These are phyloP conservation scores for Premnoplex brunnescens DNA, from an alignment of 2,797 vertebrate genomes.

Conservation along the genomic window DNA sequence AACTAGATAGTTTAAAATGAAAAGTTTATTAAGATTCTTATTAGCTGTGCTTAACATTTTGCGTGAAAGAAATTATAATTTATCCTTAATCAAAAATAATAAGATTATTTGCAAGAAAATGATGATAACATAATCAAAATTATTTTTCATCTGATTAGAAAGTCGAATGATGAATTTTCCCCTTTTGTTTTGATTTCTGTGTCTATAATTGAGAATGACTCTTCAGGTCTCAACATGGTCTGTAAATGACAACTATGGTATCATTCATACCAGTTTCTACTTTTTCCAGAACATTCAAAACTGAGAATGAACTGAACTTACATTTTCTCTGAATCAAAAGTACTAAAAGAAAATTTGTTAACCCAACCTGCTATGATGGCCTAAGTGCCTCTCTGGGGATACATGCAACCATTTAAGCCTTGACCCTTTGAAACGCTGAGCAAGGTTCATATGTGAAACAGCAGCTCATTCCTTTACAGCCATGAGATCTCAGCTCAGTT, in stretches of 20 bases:
- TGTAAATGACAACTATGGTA: conserved; percentile 40
- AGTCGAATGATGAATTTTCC: conserved; percentile 34
- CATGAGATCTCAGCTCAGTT: background rate
- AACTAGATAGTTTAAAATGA: conserved; percentile 48
- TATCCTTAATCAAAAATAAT: conserved; percentile 52
- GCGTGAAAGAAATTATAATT: conserved; percentile 26
- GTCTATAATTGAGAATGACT: conserved; percentile 58
- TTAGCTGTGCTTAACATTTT: background rate
- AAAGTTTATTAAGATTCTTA: conserved; percentile 57
- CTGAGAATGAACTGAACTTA: background rate
- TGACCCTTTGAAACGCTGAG: background rate
- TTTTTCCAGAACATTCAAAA: background rate
- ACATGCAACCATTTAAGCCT: background rate
- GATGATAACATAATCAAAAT: conserved; percentile 13
- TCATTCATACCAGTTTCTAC: background rate
- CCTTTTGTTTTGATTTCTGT: conserved; percentile 45
- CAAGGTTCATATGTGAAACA: background rate
- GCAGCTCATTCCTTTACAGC: background rate
- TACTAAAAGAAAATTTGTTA: background rate
- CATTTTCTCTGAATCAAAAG: background rate
- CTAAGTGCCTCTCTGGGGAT: background rate
- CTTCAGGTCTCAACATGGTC: background rate
- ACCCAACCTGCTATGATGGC: background rate
- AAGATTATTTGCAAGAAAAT: conserved; percentile 58
- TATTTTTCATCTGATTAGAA: conserved; percentile 65